phyloP scores from a whole-genome alignment of 2,888 invertebrate species.

The Lepidocyrtoides sp. region DNA sequence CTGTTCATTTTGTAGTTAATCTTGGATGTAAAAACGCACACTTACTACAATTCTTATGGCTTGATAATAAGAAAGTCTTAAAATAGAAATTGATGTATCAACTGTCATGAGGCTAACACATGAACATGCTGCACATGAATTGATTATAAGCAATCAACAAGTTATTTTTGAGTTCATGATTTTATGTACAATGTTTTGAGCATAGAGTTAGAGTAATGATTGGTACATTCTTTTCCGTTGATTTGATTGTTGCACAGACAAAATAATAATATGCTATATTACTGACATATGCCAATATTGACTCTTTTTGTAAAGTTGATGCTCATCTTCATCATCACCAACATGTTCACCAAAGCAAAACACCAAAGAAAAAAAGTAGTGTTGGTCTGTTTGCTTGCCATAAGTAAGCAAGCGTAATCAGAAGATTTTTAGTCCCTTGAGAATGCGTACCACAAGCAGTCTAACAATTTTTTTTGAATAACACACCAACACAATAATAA shows the following conservation, averaged over 20 bases:
- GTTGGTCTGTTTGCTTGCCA: slow-evolving; percentile 6
- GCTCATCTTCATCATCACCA: slow-evolving; percentile 25
- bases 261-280: slow-evolving; percentile 16
- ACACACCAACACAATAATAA: background rate
- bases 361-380: slow-evolving; percentile 25
- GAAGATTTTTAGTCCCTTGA: slow-evolving; percentile 21
- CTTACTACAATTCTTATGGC: background rate
- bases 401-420: background rate
- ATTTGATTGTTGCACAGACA: slow-evolving; percentile 29
- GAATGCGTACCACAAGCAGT: background rate
- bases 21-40: background rate
- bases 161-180: slow-evolving; percentile 46
- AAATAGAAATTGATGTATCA: slow-evolving; percentile 62
- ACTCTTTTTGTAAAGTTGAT: slow-evolving; percentile 50
- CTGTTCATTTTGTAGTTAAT: background rate
- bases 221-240: slow-evolving; percentile 14
- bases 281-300: slow-evolving; percentile 68
- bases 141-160: slow-evolving; percentile 38
- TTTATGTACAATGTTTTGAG: slow-evolving; percentile 22
- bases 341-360: slow-evolving; percentile 12
- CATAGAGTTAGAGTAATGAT: background rate
- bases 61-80: slow-evolving; percentile 38
- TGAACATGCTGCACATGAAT: slow-evolving; percentile 28
- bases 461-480: slow-evolving; percentile 1
- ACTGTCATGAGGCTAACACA: slow-evolving; percentile 60